A percentile compares a stretch with the other conserved stretches of the same genome.
These are phyloP conservation scores for Smittia sp. DNA, from an alignment of 2,888 invertebrate species.

Conservation along the genomic window DNA sequence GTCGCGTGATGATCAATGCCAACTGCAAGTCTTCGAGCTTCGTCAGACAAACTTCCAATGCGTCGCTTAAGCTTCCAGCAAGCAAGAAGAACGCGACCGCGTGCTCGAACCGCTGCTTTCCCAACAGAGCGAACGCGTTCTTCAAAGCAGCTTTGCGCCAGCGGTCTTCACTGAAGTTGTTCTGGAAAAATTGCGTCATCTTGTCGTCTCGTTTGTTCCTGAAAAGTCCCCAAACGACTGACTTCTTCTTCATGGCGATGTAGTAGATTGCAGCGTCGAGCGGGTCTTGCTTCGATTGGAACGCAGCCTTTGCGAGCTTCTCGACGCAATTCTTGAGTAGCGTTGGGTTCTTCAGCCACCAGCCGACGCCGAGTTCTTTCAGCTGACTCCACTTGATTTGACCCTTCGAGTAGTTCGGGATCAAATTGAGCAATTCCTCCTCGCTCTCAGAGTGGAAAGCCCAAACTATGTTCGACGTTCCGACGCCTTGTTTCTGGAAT, in stretches of 20 bases:
- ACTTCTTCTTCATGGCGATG: conserved; percentile 97
- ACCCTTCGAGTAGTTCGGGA: conserved; percentile 83
- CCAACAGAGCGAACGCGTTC: conserved; percentile 94
- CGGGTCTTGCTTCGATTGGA: conserved; percentile 88
- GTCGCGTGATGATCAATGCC: conserved; percentile 87
- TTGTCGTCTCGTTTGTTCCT: conserved; percentile 81
- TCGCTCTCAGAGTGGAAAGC: conserved; percentile 98
- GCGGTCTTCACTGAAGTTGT: conserved; percentile 88
- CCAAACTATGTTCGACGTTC: conserved; percentile 93
- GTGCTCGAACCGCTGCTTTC: conserved; percentile 94
- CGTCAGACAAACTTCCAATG: conserved; percentile 79
- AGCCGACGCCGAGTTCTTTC: conserved; percentile 86
- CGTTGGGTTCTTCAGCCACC: conserved; percentile 90
- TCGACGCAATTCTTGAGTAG: conserved; percentile 82
- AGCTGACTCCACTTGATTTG: conserved; percentile 87
- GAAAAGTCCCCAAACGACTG: conserved; percentile 92
- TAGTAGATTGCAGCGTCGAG: conserved; percentile 97
- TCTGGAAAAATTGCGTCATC: conserved; percentile 93
- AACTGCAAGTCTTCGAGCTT: conserved; percentile 93
- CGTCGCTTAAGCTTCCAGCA: conserved; percentile 91
- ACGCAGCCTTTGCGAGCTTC: conserved; percentile 90
- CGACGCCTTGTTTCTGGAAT: conserved; percentile 82
- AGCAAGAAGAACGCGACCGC: conserved; percentile 98
- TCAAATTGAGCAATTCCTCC: conserved; percentile 85
- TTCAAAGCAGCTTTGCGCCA: conserved; percentile 98